A percentile compares a stretch with the other conserved stretches of the same genome.
Evolutionary conservation across 1,140 invertebrate species (phyloP).

Genomic region (Campoletis sonorensis): DNA sequence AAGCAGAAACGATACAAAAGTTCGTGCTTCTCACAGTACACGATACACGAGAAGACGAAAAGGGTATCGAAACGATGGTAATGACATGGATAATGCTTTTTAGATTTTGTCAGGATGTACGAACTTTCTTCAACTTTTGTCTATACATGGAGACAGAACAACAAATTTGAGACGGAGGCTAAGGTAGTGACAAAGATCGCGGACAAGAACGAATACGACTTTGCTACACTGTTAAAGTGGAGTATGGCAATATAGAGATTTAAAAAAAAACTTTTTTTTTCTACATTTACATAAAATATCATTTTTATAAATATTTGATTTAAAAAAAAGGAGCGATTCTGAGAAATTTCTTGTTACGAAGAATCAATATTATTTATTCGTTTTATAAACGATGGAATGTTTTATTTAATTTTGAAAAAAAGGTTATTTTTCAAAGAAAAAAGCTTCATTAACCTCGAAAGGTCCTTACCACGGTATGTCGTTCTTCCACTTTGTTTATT

Average conservation of each 20-base stretch:
- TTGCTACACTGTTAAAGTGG: background rate
- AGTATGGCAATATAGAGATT: background rate
- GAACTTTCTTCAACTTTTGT: constrained; percentile 28
- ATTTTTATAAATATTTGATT: background rate
- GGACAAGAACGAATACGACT: constrained; percentile 16
- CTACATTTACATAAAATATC: background rate
- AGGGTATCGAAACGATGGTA: constrained; percentile 37
- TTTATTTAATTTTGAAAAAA: background rate
- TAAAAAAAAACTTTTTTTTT: background rate
- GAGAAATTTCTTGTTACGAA: too few relatives aligned
- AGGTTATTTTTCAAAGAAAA: background rate
- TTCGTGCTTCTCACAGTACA: constrained; percentile 25
- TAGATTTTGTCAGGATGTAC: constrained; percentile 16
- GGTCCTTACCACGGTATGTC: background rate
- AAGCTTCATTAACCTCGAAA: background rate
- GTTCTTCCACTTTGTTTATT: background rate
- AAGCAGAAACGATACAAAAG: constrained; percentile 39
- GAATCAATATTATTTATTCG: too few relatives aligned
- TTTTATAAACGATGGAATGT: too few relatives aligned
- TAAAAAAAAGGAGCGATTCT: too few relatives aligned
- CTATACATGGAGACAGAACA: background rate
- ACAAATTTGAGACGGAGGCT: background rate
- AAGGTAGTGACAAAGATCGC: background rate
- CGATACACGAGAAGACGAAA: background rate
- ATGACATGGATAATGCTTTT: constrained; percentile 46